These are phyloP conservation scores for Coreoperca whiteheadi DNA, from an alignment of 2,113 vertebrate species.

Conservation along the genomic window DNA sequence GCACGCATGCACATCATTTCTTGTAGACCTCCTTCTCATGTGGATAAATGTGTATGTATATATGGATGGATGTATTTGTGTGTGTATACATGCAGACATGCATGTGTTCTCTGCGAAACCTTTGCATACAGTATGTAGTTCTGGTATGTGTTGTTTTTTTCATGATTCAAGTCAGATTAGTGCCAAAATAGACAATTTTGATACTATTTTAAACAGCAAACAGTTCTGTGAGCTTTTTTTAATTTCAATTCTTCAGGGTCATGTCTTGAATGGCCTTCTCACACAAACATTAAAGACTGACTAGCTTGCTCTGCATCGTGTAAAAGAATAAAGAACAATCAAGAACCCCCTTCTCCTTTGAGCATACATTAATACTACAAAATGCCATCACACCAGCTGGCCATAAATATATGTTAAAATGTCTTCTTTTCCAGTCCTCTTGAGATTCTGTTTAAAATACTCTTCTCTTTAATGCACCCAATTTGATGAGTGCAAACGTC, in stretches of 20 bases:
- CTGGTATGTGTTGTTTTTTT: background rate
- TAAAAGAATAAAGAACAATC: background rate
- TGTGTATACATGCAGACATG: background rate
- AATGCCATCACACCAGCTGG: background rate
- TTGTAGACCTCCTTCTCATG: background rate
- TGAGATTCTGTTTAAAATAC: slow-evolving; percentile 29
- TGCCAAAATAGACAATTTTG: background rate
- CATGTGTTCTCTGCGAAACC: background rate
- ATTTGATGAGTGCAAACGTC: slow-evolving; percentile 51
- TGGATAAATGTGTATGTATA: background rate
- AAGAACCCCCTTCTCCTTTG: background rate
- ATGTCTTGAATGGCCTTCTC: background rate
- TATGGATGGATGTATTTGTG: background rate
- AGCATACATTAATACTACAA: slow-evolving; percentile 21
- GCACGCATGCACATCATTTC: background rate
- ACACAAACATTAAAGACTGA: background rate
- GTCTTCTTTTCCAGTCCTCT: slow-evolving; percentile 1
- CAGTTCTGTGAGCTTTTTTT: background rate
- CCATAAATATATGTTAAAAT: slow-evolving; percentile 30
- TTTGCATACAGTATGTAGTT: background rate
- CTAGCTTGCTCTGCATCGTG: background rate
- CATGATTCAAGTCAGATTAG: background rate
- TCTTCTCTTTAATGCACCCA: slow-evolving; percentile 4
- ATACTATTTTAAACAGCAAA: background rate
- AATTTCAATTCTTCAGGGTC: background rate